phyloP scores from a whole-genome alignment of 2,113 vertebrate genomes.

The Misgurnus anguillicaudatus region DNA sequence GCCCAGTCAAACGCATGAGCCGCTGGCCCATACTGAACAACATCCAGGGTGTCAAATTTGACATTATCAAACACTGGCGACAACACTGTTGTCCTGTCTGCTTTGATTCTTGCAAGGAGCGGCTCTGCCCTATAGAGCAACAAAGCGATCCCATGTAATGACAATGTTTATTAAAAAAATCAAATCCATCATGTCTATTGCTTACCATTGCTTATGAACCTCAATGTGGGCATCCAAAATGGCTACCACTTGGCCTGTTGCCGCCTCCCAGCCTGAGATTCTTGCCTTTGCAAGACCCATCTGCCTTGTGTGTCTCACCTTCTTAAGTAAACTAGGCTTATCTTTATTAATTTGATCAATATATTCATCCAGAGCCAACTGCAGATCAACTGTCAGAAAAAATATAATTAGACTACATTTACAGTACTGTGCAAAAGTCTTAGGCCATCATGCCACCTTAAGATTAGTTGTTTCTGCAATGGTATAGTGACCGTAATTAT shows the following conservation, averaged over 20 bases:
- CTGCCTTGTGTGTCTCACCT: constrained; percentile 65
- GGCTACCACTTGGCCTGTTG: constrained; percentile 75
- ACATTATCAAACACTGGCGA: constrained; percentile 74
- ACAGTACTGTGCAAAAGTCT: too few relatives aligned
- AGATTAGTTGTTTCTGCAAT: too few relatives aligned
- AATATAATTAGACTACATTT: neutral
- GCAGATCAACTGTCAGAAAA: constrained; percentile 65
- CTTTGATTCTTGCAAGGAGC: constrained; percentile 70
- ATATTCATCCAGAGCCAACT: constrained; percentile 62
- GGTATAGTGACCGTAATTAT: too few relatives aligned
- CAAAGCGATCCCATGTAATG: neutral
- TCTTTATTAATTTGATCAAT: constrained; percentile 59
- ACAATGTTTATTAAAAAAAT: neutral
- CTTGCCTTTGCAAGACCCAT: constrained; percentile 74
- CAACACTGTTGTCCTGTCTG: constrained; percentile 68
- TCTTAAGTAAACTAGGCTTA: constrained; percentile 62
- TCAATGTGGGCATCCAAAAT: constrained; percentile 82
- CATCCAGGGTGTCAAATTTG: constrained; percentile 60
- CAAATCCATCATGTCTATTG: too few relatives aligned
- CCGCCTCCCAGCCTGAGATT: constrained; percentile 71
- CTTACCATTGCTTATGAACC: constrained; percentile 74
- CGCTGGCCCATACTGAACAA: neutral
- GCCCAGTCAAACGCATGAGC: constrained; percentile 72
- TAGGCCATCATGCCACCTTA: too few relatives aligned
- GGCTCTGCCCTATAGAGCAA: constrained; percentile 72